Conservation (phyloP, 2,797 vertebrate species). For the Mergus octosetaceus region DNA sequence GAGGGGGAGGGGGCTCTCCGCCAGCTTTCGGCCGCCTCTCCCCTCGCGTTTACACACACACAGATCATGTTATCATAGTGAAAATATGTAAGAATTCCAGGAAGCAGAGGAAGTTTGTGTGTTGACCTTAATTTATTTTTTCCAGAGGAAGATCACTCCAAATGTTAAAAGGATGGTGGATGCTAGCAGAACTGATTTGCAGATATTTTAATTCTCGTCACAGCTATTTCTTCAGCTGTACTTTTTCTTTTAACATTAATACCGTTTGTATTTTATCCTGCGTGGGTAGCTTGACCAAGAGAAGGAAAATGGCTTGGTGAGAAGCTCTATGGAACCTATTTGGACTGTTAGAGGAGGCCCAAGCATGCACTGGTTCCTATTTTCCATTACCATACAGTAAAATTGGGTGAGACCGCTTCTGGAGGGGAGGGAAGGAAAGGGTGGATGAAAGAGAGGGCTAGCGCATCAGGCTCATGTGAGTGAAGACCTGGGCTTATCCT, state of each 20-base stretch:
- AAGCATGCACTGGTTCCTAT: background rate
- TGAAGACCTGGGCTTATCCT: background rate
- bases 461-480: background rate
- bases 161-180: background rate
- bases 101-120: constrained; percentile 74
- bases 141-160: constrained; percentile 48
- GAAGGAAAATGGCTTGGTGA: constrained; percentile 10
- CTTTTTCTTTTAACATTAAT: constrained; percentile 24
- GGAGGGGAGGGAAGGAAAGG: constrained; percentile 44
- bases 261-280: constrained; percentile 7
- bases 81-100: constrained; percentile 77
- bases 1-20: constrained; percentile 63
- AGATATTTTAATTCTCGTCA: constrained; percentile 34
- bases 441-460: constrained; percentile 30
- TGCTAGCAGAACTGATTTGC: background rate
- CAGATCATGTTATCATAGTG: constrained; percentile 70
- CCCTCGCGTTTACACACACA: constrained; percentile 52
- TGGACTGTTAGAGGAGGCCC: background rate
- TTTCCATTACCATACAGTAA: constrained; percentile 47
- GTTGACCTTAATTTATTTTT: constrained; percentile 71
- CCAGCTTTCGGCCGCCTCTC: constrained; percentile 61
- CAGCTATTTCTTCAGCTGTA: background rate
- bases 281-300: background rate
- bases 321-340: background rate
- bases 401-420: constrained; percentile 35